phyloP scores from a whole-genome alignment of 2,797 vertebrate genomes.

The Eidolon dupreanum region DNA sequence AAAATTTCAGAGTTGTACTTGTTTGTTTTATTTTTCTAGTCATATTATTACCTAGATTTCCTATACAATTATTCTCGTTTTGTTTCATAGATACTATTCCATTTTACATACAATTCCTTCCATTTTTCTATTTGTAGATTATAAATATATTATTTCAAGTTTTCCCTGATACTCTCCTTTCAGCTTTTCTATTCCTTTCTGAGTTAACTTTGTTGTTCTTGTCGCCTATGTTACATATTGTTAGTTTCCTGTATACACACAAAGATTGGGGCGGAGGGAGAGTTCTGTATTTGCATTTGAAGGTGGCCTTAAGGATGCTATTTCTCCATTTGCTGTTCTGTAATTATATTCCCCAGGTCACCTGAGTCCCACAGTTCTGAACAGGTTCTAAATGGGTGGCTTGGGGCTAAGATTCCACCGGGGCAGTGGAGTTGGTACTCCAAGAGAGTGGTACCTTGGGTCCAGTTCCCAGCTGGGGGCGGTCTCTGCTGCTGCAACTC shows the following conservation, averaged over 20 bases:
- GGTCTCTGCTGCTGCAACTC: too few relatives aligned
- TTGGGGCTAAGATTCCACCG: fast-evolving
- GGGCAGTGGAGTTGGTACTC: neutral
- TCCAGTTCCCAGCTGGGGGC: neutral
- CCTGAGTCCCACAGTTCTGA: neutral
- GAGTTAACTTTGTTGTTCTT: neutral
- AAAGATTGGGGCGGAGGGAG: neutral
- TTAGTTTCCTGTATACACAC: neutral
- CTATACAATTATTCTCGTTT: neutral
- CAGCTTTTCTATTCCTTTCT: neutral
- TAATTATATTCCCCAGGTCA: neutral
- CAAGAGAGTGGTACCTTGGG: neutral
- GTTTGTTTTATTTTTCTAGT: neutral
- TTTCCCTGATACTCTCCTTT: neutral
- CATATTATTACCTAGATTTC: neutral
- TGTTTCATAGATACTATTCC: neutral
- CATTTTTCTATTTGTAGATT: neutral
- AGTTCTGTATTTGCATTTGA: neutral
- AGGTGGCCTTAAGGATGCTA: neutral
- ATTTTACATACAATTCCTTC: neutral
- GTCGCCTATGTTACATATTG: neutral
- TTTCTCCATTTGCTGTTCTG: neutral
- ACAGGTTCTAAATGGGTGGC: neutral
- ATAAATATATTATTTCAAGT: neutral
- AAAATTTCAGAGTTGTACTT: neutral